Conservation (phyloP, 2,797 vertebrate genomes). For the Nyctalus aviator region DNA sequence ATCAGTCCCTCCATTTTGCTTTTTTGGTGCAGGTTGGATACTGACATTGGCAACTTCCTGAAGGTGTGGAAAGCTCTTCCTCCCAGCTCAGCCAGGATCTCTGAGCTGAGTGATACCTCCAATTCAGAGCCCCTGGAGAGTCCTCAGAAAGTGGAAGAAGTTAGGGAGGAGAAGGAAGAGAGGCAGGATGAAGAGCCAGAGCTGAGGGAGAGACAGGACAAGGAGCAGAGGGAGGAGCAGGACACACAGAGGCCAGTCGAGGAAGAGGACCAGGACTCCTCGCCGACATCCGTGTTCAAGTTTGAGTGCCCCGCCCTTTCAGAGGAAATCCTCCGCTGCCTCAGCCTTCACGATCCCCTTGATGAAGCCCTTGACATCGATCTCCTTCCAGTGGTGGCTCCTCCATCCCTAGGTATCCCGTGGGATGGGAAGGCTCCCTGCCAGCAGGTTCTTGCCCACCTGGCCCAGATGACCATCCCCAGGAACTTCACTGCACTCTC, state of each 20-base stretch:
- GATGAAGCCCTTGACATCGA: slow-evolving; percentile 68
- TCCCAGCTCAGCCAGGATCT: slow-evolving; percentile 47
- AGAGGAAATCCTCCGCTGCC: slow-evolving; percentile 77
- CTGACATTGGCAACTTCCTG: slow-evolving; percentile 78
- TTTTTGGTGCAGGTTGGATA: slow-evolving; percentile 73
- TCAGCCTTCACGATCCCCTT: slow-evolving; percentile 67
- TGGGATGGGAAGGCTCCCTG: slow-evolving; percentile 77
- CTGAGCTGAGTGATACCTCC: background rate
- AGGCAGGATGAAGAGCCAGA: background rate
- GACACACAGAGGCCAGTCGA: background rate
- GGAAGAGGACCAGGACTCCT: slow-evolving; percentile 44
- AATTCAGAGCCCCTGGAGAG: background rate
- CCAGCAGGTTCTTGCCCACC: slow-evolving; percentile 75
- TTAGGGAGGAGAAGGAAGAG: slow-evolving; percentile 39
- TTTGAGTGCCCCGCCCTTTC: slow-evolving; percentile 72
- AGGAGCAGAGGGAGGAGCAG: background rate
- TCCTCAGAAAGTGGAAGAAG: background rate
- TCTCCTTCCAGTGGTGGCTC: slow-evolving; percentile 64
- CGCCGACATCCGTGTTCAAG: slow-evolving; percentile 2
- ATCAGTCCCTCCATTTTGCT: background rate
- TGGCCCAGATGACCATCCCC: slow-evolving; percentile 76
- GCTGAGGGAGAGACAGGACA: background rate
- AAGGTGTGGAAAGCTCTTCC: slow-evolving; percentile 81
- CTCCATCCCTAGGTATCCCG: slow-evolving; percentile 68
- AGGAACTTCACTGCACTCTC: slow-evolving; percentile 76